Percentiles rank a stretch among this genome's conserved stretches.
phyloP scores from a whole-genome alignment of 2,797 vertebrate genomes.

The Tolypeutes matacus region DNA sequence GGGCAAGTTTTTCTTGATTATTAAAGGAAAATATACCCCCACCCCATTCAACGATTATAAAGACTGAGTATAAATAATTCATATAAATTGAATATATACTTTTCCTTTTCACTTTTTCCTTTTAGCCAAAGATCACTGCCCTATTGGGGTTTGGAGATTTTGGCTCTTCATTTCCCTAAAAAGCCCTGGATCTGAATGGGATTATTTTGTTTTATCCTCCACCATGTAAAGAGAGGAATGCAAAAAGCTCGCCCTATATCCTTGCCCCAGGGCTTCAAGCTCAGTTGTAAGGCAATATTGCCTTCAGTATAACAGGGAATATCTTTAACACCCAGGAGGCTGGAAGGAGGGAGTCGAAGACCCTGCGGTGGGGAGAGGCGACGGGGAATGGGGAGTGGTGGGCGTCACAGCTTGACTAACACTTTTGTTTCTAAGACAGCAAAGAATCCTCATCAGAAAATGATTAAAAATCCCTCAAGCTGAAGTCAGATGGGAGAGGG shows the following conservation, averaged over 20 bases:
- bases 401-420: slow-evolving; percentile 83
- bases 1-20: slow-evolving; percentile 85
- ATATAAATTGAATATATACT: slow-evolving; percentile 85
- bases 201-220: slow-evolving; percentile 82
- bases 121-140: slow-evolving; percentile 86
- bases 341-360: slow-evolving; percentile 72
- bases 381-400: slow-evolving; percentile 48
- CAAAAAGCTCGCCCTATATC: slow-evolving; percentile 76
- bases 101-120: slow-evolving; percentile 68
- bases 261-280: slow-evolving; percentile 84
- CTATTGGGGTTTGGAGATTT: slow-evolving; percentile 83
- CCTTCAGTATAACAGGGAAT: background rate
- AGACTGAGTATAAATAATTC: slow-evolving; percentile 88
- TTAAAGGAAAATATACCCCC: slow-evolving; percentile 81
- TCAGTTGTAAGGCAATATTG: background rate
- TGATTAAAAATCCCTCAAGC: background rate
- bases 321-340: background rate
- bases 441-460: slow-evolving; percentile 56
- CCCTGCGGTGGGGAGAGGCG: slow-evolving; percentile 23
- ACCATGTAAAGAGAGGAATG: slow-evolving; percentile 86
- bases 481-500: background rate
- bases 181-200: slow-evolving; percentile 86
- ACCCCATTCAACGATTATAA: slow-evolving; percentile 87
- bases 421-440: slow-evolving; percentile 71
- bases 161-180: slow-evolving; percentile 86